Evolutionary conservation across 2,888 invertebrate genomes (phyloP).

Genomic region (Oligia strigilis): DNA sequence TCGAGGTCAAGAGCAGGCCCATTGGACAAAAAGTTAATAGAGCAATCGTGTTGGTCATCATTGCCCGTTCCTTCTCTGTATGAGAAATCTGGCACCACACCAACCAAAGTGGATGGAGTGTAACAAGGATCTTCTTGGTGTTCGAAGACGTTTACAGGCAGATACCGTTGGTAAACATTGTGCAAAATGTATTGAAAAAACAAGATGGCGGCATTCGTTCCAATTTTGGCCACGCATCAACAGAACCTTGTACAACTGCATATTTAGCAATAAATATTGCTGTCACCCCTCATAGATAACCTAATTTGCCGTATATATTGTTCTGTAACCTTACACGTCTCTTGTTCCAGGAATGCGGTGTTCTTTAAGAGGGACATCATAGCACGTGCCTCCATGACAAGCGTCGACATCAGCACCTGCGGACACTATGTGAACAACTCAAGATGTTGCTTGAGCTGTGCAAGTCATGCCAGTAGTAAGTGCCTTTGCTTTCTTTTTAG

Average conservation of each 20-base stretch:
- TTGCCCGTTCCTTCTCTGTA: neutral
- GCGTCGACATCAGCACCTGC: neutral
- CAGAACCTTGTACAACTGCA: neutral
- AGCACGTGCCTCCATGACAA: neutral
- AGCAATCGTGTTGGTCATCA: too few species aligned
- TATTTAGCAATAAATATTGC: neutral
- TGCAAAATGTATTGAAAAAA: too few species aligned
- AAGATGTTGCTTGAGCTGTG: constrained; percentile 87
- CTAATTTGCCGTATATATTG: neutral
- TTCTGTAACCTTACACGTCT: neutral
- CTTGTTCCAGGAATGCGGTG: constrained; percentile 43
- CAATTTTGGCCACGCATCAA: neutral
- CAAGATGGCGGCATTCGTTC: too few species aligned
- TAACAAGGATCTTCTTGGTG: too few species aligned
- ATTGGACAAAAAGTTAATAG: too few species aligned
- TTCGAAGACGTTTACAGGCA: too few species aligned
- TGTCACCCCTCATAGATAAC: neutral
- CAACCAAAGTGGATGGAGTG: neutral
- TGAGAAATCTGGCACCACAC: neutral
- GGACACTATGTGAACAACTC: constrained; percentile 74
- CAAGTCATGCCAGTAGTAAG: constrained; percentile 91
- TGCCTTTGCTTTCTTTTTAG: constrained; percentile 54
- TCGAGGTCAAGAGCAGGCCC: too few species aligned
- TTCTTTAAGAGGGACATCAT: neutral
- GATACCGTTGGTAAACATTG: too few species aligned